Percentiles rank a stretch among this genome's conserved stretches.
Conservation (phyloP, 2,113 vertebrate species). For the Haplochromis vanheusdeni region DNA sequence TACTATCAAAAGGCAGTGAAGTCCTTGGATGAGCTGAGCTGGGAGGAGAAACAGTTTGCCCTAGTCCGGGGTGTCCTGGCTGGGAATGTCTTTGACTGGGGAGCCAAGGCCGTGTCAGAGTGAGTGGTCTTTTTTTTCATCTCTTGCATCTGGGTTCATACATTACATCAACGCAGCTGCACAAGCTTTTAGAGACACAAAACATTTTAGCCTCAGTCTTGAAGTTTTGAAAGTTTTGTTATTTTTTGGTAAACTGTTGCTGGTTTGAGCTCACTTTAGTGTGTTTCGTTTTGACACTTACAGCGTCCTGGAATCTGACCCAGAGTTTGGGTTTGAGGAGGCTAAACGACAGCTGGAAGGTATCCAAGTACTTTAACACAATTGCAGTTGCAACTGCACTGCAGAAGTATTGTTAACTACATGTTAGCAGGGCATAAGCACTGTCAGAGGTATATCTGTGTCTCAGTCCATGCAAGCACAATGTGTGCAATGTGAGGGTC, state of each 20-base stretch:
- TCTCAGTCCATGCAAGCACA: not conserved
- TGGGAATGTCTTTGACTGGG: constrained; percentile 98
- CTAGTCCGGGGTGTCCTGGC: constrained; percentile 91
- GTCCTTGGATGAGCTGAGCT: constrained; percentile 82
- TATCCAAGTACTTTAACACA: constrained; percentile 35
- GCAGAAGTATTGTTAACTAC: not conserved
- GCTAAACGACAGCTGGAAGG: constrained; percentile 93
- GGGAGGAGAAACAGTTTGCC: constrained; percentile 92
- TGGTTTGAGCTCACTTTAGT: not conserved
- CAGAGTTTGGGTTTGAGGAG: constrained; percentile 93
- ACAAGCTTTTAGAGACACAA: not conserved
- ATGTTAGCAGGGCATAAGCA: not conserved
- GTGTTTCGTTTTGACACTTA: not conserved
- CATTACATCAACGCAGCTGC: not conserved
- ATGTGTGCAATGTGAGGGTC: not conserved
- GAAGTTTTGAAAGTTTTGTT: not conserved
- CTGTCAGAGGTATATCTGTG: not conserved
- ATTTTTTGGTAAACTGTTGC: not conserved
- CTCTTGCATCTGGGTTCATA: not conserved
- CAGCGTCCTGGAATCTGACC: constrained; percentile 91
- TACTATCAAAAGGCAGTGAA: constrained; percentile 83
- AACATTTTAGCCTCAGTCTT: not conserved
- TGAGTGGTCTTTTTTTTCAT: constrained; percentile 65
- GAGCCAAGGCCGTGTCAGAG: constrained; percentile 96
- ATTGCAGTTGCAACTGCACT: not conserved